Evolutionary conservation across 1,140 invertebrate genomes (phyloP).

Genomic region (Cyrtorhinus lividipennis): DNA sequence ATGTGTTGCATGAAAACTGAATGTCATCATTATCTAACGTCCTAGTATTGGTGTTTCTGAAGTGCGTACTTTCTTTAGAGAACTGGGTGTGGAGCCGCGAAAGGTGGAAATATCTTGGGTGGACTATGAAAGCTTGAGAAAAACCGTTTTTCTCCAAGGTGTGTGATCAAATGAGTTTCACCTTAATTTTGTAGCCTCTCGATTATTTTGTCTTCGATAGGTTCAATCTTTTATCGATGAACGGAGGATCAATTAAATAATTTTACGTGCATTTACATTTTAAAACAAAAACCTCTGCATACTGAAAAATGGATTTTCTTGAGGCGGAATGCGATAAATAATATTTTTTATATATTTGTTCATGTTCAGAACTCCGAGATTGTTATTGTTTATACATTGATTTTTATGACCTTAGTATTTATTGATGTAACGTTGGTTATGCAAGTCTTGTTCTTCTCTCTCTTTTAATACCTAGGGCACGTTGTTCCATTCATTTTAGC

Average conservation of each 20-base stretch:
- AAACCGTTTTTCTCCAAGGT: not conserved
- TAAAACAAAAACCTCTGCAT: not conserved
- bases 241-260: not conserved
- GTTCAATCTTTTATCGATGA: not conserved
- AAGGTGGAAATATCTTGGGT: too few species aligned
- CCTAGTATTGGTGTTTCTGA: too few species aligned
- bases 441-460: not conserved
- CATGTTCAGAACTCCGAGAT: not conserved
- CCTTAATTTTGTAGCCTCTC: not conserved
- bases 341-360: not conserved
- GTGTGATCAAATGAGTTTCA: not conserved
- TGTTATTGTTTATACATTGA: constrained; percentile 8
- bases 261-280: not conserved
- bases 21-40: too few species aligned
- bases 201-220: not conserved
- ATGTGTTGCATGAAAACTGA: too few species aligned
- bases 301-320: not conserved
- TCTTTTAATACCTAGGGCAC: not conserved
- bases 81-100: too few species aligned
- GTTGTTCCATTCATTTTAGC: constrained; percentile 4
- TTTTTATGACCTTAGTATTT: constrained; percentile 6
- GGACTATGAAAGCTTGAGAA: not conserved
- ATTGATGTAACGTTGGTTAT: not conserved
- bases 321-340: not conserved
- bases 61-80: too few species aligned